Base-by-base conservation (phyloP, 2,888 invertebrate genomes). In the Sialis lutaria region DNA sequence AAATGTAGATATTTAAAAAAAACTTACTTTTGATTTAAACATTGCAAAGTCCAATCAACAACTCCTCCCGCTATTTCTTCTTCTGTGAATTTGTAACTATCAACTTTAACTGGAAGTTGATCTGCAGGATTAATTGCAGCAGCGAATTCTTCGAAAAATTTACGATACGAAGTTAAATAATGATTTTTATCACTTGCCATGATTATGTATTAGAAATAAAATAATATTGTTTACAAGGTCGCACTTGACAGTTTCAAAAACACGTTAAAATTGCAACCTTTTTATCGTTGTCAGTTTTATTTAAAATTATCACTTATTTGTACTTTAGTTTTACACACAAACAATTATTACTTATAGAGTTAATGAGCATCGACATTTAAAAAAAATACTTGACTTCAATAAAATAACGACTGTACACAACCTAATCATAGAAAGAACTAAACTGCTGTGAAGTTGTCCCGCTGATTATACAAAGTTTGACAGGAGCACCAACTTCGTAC, bases 21-120 rank as follows among this genome's bases (percentile, higher is more conserved):
- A 7, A 73, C 78, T 79, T 68, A 85, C 86, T 79, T 81, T 64
- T 79, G 77, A 55, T 75, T 75, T 57, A 86, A 70, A 67, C 84
- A 85, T 62, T 82, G 82, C 48, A 81, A 73, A 44, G 75, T 77
- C 79, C 83, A 83, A 64, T 81, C 79, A 49, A 82, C 72, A 51
- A 84, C 75, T 62, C 82, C 83, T 42, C 84, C 85, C 55, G 75
- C 69, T 49, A 85, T 67, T 67, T 86, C 86, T 7, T 70, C 64
- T 55, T 79, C 77, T 40, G 75, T 72, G 55, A 83, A 72, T 52
- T 77, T 74, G 61, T 82, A 79, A 53, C 75, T 74, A 53, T 75
- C 75, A 50, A 82, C 77, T 59, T 77, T 75, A 43, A 84, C 79
- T 46, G 84, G 83, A 55, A 84, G 67, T 60, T 82, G 82, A 63